Conservation (phyloP, 1,140 invertebrate genomes). For the Magallana gigas region DNA sequence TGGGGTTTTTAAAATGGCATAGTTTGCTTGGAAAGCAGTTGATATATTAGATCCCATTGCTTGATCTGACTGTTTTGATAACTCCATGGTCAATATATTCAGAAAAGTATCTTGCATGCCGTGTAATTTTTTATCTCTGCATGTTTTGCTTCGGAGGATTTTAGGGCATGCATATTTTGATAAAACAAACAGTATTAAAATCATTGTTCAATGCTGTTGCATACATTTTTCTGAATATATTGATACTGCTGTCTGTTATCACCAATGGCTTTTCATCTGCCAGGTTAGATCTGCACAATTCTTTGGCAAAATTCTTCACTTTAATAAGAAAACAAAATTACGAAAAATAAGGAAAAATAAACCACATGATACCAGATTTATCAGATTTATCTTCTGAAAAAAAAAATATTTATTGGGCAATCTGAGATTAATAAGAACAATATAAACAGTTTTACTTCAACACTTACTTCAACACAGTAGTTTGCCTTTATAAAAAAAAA, state of each 20-base stretch:
- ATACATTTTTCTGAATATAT: slow-evolving; percentile 21
- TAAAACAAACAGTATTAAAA: neutral
- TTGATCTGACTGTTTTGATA: neutral
- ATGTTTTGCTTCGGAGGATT: neutral
- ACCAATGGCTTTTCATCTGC: neutral
- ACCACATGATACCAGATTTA: too few species aligned
- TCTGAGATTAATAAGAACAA: too few species aligned
- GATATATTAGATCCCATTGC: slow-evolving; percentile 5
- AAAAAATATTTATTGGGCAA: too few species aligned
- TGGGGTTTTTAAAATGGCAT: neutral
- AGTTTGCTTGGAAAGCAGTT: slow-evolving; percentile 2
- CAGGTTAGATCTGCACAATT: slow-evolving; percentile 23
- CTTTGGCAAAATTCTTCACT: neutral
- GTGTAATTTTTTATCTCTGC: neutral
- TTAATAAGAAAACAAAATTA: neutral
- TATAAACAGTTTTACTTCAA: too few species aligned
- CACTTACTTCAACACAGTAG: too few species aligned
- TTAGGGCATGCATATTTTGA: neutral
- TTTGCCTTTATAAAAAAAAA: too few species aligned
- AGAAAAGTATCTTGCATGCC: neutral
- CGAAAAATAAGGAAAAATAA: neutral
- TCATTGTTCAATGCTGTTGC: too few species aligned
- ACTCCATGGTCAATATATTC: neutral
- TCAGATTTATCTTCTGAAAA: too few species aligned
- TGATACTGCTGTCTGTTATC: neutral